These are phyloP conservation scores for Parauchenoglanis ngamensis DNA, from an alignment of 2,797 vertebrate genomes.

Conservation along the genomic window DNA sequence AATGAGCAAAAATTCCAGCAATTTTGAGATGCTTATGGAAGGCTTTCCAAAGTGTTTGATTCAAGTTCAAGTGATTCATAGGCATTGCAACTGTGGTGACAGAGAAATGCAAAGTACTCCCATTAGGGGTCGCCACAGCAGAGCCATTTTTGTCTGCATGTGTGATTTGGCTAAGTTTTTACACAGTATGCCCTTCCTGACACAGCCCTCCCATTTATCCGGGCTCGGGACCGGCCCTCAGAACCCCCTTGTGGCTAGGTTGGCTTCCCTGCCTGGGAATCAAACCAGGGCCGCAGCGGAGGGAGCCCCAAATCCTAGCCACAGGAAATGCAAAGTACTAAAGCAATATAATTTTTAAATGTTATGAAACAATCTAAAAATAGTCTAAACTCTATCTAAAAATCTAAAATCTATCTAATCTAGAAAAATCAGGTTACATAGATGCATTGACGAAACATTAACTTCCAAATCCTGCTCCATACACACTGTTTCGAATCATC, in stretches of 20 bases:
- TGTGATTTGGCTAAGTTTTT: no score
- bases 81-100: neutral
- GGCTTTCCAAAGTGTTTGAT: neutral
- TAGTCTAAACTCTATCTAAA: neutral
- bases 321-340: neutral
- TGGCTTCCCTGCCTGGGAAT: no score
- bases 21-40: neutral
- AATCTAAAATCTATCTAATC: no score
- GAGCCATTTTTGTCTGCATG: no score
- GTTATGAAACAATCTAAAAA: neutral
- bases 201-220: no score
- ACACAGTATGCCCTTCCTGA: no score
- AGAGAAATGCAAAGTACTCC: neutral
- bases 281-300: no score
- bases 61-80: neutral
- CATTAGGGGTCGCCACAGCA: no score
- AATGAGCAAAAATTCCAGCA: neutral
- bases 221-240: no score
- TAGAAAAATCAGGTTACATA: neutral
- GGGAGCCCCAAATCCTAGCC: no score
- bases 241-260: no score
- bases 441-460: neutral
- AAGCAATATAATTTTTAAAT: neutral
- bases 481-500: neutral
- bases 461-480: neutral